Evolutionary conservation across 2,797 vertebrate species (phyloP), one percentile per base, ranked within the genome.

Genomic region (Pitangus sulphuratus): DNA sequence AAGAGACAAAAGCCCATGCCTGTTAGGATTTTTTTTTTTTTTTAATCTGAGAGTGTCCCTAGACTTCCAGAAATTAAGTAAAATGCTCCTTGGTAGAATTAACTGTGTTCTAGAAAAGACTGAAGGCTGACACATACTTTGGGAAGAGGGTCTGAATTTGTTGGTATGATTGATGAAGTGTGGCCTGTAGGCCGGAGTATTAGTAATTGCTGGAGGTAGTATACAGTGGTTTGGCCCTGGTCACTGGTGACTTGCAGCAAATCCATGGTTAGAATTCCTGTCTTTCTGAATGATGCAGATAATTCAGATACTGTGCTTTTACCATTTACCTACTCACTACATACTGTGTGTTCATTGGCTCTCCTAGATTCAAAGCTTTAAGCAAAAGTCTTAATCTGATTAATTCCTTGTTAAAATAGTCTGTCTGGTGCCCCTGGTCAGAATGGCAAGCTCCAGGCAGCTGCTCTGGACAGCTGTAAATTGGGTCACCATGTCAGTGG

Each of bases 401-500:
- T 64, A 68, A 40, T 81, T 71, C n/a, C 39, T 57, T 70, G 7
- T 87, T 87, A 70, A 90, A 84, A 33, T 31, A 69, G 11, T 50
- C 57, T 77, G 9, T 8, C 5, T 58, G 25, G 20, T 69, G 6
- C 21, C 31, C 14, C 39, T 54, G n/a, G 74, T 68, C 5, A 53
- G 69, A 25, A 56, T 57, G 11, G 24, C 10, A 58, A 64, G 15
- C 44, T 76, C 47, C 4, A 56, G 2, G 17, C 31, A 65, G 21
- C 50, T 47, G 15, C 28, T 89, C 70, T 58, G 35, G 61, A 53
- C 66, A 69, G 18, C 53, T 83, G 10, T 61, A 70, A 69, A n/a
- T n/a, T 54, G 37, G 6, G 51, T 80, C 1, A 1, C 24, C 5
- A 0, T 58, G 21, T 33, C 7, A 2, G 24, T 57, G 61, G 1